Conservation (phyloP, 1,140 invertebrate species). For the Campoletis sonorensis region DNA sequence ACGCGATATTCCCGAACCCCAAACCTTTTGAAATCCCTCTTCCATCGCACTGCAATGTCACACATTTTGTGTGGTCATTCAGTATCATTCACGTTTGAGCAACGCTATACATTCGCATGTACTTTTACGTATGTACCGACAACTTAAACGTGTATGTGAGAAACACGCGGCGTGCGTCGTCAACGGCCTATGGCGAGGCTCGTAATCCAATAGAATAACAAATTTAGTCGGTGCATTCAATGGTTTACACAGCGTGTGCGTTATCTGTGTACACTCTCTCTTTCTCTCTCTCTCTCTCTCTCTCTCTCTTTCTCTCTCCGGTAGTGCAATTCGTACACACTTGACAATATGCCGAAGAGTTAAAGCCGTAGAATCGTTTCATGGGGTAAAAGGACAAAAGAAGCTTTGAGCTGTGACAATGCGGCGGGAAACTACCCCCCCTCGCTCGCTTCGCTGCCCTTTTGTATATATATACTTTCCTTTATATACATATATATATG, state of each 20-base stretch:
- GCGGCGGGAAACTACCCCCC: slow-evolving; percentile 44
- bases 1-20: slow-evolving; percentile 40
- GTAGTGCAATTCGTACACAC: slow-evolving; percentile 44
- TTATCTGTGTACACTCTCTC: too few species aligned
- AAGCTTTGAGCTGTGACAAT: slow-evolving; percentile 42
- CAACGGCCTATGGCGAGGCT: slow-evolving; percentile 49
- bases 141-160: not conserved
- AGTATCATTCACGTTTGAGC: not conserved
- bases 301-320: too few species aligned
- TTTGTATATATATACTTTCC: too few species aligned
- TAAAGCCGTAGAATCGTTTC: slow-evolving; percentile 43
- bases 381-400: slow-evolving; percentile 11
- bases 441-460: slow-evolving; percentile 7
- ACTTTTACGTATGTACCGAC: not conserved
- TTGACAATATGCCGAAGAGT: slow-evolving; percentile 63
- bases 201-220: slow-evolving; percentile 63
- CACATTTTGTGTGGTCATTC: slow-evolving; percentile 13
- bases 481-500: too few species aligned
- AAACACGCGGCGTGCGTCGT: slow-evolving; percentile 30
- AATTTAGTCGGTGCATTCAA: slow-evolving; percentile 53
- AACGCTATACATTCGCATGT: not conserved
- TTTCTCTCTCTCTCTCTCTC: too few species aligned
- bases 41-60: not conserved
- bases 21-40: not conserved
- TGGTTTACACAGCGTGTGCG: slow-evolving; percentile 11